Percentiles rank a stretch among this genome's conserved stretches.
These are phyloP conservation scores for Halocynthia aurantium DNA, from an alignment of 23 tunicate genomes.

Conservation along the genomic window DNA sequence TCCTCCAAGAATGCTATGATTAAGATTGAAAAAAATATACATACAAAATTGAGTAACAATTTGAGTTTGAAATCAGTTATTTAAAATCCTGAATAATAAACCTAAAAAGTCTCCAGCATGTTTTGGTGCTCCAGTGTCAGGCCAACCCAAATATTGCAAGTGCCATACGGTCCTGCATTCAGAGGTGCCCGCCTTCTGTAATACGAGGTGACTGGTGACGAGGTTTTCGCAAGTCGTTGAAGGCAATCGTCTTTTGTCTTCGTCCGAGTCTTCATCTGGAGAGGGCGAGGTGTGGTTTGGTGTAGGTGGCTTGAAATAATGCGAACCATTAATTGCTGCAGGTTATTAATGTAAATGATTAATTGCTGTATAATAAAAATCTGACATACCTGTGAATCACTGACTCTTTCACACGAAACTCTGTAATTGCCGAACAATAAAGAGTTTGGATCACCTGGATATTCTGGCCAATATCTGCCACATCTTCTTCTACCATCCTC, in stretches of 20 bases:
- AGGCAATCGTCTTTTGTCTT: neutral
- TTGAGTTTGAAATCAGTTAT: neutral
- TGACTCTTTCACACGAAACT: conserved; percentile 11
- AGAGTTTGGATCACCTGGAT: conserved; percentile 48
- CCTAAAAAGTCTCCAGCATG: conserved; percentile 62
- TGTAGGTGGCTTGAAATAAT: neutral
- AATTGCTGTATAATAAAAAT: neutral
- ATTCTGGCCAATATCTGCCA: conserved; percentile 69
- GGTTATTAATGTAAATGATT: neutral
- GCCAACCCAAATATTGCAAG: conserved; percentile 26
- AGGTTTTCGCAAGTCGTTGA: conserved; percentile 21
- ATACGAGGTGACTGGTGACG: conserved; percentile 56
- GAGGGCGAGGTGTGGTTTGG: conserved; percentile 5
- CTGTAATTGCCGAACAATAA: conserved; percentile 51
- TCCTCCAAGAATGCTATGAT: conserved; percentile 47
- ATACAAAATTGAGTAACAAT: neutral
- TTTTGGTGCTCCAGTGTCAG: conserved; percentile 37
- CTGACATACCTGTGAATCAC: conserved; percentile 10
- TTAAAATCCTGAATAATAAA: neutral
- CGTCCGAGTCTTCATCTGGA: neutral
- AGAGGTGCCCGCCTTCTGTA: conserved; percentile 43
- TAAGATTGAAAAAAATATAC: neutral
- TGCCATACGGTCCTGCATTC: conserved; percentile 66
- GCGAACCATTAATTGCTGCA: neutral
- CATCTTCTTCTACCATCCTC: conserved; percentile 68